Evolutionary conservation across 2,888 invertebrate genomes (phyloP).

Genomic region (Pristionchus japonicus): DNA sequence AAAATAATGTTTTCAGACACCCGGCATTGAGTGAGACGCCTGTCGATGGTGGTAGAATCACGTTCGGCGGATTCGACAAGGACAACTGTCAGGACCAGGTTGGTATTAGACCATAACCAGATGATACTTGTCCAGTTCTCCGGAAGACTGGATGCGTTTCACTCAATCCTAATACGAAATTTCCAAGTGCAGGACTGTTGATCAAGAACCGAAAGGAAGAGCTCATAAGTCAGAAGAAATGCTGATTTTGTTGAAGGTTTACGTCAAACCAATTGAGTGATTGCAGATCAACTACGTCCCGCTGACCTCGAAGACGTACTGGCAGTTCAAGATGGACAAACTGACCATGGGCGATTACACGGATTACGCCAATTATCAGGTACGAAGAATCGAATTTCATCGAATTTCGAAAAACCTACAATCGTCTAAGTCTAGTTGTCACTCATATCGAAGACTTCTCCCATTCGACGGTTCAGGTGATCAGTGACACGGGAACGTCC

Average conservation of each 20-base stretch:
- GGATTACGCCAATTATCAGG: neutral
- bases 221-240: too few species aligned
- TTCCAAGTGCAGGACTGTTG: too few species aligned
- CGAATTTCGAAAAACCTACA: too few species aligned
- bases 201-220: too few species aligned
- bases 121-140: too few species aligned
- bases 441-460: too few species aligned
- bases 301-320: conserved; percentile 66
- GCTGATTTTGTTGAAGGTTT: neutral
- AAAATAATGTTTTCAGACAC: neutral
- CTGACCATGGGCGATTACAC: neutral
- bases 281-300: conserved; percentile 61
- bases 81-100: conserved; percentile 49
- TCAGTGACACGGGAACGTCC: neutral
- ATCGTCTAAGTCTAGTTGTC: too few species aligned
- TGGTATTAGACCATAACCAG: too few species aligned
- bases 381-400: too few species aligned
- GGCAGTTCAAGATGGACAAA: conserved; percentile 65
- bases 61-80: conserved; percentile 52
- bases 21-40: conserved; percentile 33
- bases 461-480: neutral
- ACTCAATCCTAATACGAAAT: too few species aligned
- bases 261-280: neutral
- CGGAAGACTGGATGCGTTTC: too few species aligned
- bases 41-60: conserved; percentile 52